Percentiles rank a stretch among this genome's conserved stretches.
These are phyloP conservation scores for Oncorhynchus masou DNA, from an alignment of 2,113 vertebrate species.

Conservation along the genomic window DNA sequence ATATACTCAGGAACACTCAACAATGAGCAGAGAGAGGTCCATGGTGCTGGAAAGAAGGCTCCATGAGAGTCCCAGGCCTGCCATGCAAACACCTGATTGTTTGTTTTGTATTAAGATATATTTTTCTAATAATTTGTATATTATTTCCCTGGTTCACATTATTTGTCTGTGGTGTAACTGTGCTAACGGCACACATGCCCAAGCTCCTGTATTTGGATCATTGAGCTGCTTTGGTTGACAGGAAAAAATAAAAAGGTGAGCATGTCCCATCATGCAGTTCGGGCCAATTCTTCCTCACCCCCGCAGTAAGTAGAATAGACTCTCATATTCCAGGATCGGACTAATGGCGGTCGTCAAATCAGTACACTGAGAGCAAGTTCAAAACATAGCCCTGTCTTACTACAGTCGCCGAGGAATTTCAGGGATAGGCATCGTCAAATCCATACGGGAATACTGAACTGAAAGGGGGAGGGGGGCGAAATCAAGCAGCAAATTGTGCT, in stretches of 20 bases:
- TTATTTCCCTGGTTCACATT: background rate
- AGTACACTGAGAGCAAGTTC: slow-evolving; percentile 69
- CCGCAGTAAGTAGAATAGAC: slow-evolving; percentile 49
- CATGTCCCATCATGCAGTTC: slow-evolving; percentile 73
- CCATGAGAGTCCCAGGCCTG: too few species aligned
- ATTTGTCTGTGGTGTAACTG: background rate
- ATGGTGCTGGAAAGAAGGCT: too few species aligned
- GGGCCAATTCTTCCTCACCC: slow-evolving; percentile 48
- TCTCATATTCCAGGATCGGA: slow-evolving; percentile 55
- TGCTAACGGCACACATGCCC: background rate
- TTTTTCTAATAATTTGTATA: too few species aligned
- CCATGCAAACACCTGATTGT: too few species aligned
- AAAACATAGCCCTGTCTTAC: slow-evolving; percentile 51
- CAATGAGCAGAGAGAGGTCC: too few species aligned
- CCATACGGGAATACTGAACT: slow-evolving; percentile 27
- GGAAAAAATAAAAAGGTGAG: slow-evolving; percentile 11
- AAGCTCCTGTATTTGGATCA: background rate
- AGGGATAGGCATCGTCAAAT: slow-evolving; percentile 17
- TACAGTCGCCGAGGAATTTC: slow-evolving; percentile 51
- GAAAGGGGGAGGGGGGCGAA: slow-evolving; percentile 26
- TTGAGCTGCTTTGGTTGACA: slow-evolving; percentile 14
- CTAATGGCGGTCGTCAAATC: slow-evolving; percentile 88
- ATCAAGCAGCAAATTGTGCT: slow-evolving; percentile 21
- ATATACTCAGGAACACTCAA: too few species aligned
- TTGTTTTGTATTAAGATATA: too few species aligned